Base-by-base conservation (phyloP, 2,888 invertebrate species). In the Mongoloraphidia duomilia region DNA sequence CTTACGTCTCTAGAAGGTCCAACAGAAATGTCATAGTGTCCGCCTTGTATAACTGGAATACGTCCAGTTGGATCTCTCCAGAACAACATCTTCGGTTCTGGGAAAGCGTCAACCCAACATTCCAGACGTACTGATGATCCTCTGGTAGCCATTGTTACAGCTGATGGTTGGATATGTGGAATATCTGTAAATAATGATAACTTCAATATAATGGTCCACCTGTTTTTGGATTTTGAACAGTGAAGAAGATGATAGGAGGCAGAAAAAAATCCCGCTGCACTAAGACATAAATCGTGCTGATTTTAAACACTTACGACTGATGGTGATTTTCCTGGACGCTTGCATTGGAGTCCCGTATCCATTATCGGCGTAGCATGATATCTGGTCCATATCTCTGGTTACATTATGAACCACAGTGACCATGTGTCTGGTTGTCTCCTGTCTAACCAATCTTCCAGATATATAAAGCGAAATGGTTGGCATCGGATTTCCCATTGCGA, bases 311-410 rank as follows among this genome's bases (percentile, higher is more conserved):
- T 80, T 67, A 89, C 88, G 84, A 60, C 84, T 86, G 47, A 90
- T 87, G 51, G 80, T 81, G 50, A 90, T 83, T 63, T 80, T 81
- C 55, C 82, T 74, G 0, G 85, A 82, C 0, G 88, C 83, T 64
- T 89, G 87, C 82, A 87, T 87, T 2, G 89, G 88, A 0, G 85
- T 84, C 0, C 89, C 89, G 60, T 85, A 87, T 2, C 88, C 89
- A 61, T 90, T 90, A 68, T 89, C 88, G 0, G 87, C 89, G 66
- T 87, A 88, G 65, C 90, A 90, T 0, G 87, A 84, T 53, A 90
- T 83, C 64, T 85, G 82, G 61, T 85, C 81, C 87, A 88, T 88
- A 64, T 87, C 86, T 2, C 83, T 73, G 0, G 86, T 85, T 10
- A 90, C 83, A 64, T 89, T 89, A 63, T 85, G 82, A 52, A 88